Base-by-base conservation (phyloP, 1,140 invertebrate genomes). In the Ceratosolen fusciceps region DNA sequence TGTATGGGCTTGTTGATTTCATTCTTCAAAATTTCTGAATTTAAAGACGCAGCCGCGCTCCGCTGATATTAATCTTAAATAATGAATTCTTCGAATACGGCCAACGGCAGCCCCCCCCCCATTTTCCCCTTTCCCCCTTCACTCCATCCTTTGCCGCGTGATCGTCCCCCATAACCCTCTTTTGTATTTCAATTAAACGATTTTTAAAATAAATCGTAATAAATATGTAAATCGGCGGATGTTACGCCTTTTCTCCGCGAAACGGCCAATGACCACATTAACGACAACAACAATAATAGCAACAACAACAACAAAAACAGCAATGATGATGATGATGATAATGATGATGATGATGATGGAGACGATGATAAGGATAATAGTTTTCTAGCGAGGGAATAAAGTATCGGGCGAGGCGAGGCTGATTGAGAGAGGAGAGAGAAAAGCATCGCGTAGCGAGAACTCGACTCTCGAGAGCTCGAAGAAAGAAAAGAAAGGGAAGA, bases 401-500 rank as follows among this genome's bases (percentile, higher is more conserved):
- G 10, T 58, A 26, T 29, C 12, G n/a, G n/a, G n/a, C n/a, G n/a
- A n/a, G n/a, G n/a, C n/a, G n/a, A n/a, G n/a, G n/a, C n/a, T n/a
- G n/a, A 10, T 26, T 19, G 12, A 62, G 34, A 62, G 34, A 68
- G 10, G 12, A 68, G 43, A 39, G 0, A 68, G 29, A 71, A 71
- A 71, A 71, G 3, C n/a, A 37, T 67, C n/a, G 37, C 21, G 39
- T 71, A 49, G 49, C 21, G 43, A 12, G 14, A 80, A 84, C 84
- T 84, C 77, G 54, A 43, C 43, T 12, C 29, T 78, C 76, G 34
- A 78, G 76, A 72, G 54, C 19, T 43, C 19, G 31, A 34, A 75
- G 58, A 80, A 65, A 70, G 77, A 47, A 39, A 76, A 62, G 82
- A 83, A 80, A 71, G 31, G 49, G 81, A 77, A 82, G 81, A 47